Evolutionary conservation across 2,888 invertebrate genomes (phyloP).

Genomic region (Cordilura impudica): DNA sequence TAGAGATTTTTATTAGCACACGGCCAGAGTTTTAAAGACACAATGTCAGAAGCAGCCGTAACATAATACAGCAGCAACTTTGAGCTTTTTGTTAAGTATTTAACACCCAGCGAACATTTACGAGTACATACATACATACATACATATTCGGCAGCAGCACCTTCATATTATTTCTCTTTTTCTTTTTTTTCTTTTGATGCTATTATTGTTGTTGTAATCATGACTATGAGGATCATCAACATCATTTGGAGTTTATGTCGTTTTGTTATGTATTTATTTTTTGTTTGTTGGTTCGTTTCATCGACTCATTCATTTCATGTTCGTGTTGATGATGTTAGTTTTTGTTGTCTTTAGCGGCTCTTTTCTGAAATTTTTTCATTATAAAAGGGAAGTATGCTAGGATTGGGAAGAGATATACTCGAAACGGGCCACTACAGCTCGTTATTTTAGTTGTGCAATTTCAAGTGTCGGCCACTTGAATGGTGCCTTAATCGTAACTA

Average conservation of each 20-base stretch:
- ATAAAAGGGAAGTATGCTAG: too few species aligned
- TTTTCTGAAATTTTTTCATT: background rate
- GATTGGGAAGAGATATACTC: too few species aligned
- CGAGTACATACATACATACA: too few species aligned
- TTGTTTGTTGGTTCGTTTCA: background rate
- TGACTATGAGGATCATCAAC: slow-evolving; percentile 21
- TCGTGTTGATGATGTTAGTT: slow-evolving; percentile 37
- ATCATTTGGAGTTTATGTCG: slow-evolving; percentile 19
- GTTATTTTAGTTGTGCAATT: too few species aligned
- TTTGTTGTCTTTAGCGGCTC: slow-evolving; percentile 33
- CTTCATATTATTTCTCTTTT: background rate
- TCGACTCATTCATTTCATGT: slow-evolving; percentile 12
- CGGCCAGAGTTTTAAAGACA: background rate
- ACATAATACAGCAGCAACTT: slow-evolving; percentile 38
- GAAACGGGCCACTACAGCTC: too few species aligned
- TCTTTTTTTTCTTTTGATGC: background rate
- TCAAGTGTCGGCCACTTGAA: too few species aligned
- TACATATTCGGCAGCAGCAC: slow-evolving; percentile 2
- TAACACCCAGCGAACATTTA: slow-evolving; percentile 45
- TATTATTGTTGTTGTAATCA: slow-evolving; percentile 14
- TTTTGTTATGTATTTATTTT: slow-evolving; percentile 16
- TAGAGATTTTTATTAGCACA: slow-evolving; percentile 48
- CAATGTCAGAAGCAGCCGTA: slow-evolving; percentile 12
- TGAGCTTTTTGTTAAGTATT: slow-evolving; percentile 46
- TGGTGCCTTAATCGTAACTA: too few species aligned